Evolutionary conservation across 1,140 invertebrate genomes (phyloP), one percentile per base, ranked within the genome.

Genomic region (Apis dorsata): DNA sequence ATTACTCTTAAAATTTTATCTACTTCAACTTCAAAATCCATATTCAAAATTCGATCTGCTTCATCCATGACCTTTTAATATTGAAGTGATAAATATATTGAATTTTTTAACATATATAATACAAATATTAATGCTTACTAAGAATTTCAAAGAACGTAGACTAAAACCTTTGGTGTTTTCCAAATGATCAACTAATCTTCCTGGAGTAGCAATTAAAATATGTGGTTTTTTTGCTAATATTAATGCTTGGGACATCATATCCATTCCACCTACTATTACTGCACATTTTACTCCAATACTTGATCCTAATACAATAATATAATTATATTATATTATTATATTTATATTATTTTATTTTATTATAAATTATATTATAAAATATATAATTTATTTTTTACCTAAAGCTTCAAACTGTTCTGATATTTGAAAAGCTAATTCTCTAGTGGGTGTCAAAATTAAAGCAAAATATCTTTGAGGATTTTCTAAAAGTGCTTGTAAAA

Each of bases 201-300:
- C 98, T 8, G 98, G 98, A 1, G 98, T 99, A 8, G 98, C 98
- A 83, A 99, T 98, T 70, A 99, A 96, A 83, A 99, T 97, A 90
- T 99, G 99, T 17, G 99, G 99, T 90, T 99, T 99, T 91, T 99
- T 99, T 1, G 98, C 97, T 28, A 99, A 93, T 86, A 97, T 95
- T 68, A 99, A 92, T 0, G 98, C 96, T 92, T 99, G 99, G 0
- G 97, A 96, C 89, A 98, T 97, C 98, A 99, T 99, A 91, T 99
- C 98, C 95, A 99, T 99, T 7, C 99, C 99, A 79, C 99, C 99
- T 63, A 99, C 98, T 91, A 99, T 97, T 2, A 99, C 98, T 85
- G 96, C 98, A 95, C 97, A 97, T 95, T 99, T 98, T 2, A 99
- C 96, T 72, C 98, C 98, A 91, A 99, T 98, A 83, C 94, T 95